Percentiles rank a stretch among this genome's conserved stretches.
Evolutionary conservation across 2,888 invertebrate species (phyloP).

Genomic region (Drosophila barbarae): DNA sequence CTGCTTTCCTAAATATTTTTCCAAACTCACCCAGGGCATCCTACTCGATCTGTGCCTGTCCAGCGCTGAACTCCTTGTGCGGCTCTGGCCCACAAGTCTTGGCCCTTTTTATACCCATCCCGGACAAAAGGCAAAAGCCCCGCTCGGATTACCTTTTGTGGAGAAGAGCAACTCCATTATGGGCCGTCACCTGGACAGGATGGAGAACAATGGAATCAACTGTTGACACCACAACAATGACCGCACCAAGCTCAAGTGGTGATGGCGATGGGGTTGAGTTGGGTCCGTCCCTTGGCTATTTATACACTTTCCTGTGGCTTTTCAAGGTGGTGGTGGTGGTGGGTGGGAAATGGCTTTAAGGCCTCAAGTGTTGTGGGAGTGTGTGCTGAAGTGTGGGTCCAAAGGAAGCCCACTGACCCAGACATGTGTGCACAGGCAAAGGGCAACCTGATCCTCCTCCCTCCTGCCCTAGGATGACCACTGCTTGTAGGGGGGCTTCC

Average conservation of each 20-base stretch:
- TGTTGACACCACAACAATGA: constrained; percentile 66
- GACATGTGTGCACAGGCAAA: constrained; percentile 51
- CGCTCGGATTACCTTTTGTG: constrained; percentile 73
- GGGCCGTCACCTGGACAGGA: constrained; percentile 66
- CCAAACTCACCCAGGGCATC: constrained; percentile 67
- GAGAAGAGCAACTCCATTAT: constrained; percentile 53
- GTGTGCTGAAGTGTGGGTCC: constrained; percentile 14
- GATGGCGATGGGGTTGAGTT: constrained; percentile 28
- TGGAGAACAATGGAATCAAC: constrained; percentile 58
- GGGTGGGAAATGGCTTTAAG: constrained; percentile 42
- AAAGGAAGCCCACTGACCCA: constrained; percentile 66
- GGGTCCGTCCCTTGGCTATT: constrained; percentile 38
- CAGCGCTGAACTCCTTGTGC: constrained; percentile 52
- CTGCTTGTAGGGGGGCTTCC: constrained; percentile 9
- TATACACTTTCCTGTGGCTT: constrained; percentile 28
- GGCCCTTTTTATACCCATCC: constrained; percentile 56
- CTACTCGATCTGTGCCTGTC: constrained; percentile 42
- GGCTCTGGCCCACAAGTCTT: constrained; percentile 9
- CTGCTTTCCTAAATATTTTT: not conserved
- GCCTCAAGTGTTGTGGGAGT: constrained; percentile 49
- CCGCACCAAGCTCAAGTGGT: constrained; percentile 39
- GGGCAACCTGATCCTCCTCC: constrained; percentile 22
- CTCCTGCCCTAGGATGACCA: constrained; percentile 4
- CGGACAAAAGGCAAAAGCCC: constrained; percentile 50
- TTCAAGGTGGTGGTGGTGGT: not conserved